Percentiles rank a stretch among this genome's conserved stretches.
phyloP scores from a whole-genome alignment of 2,888 invertebrate species.

The Lycia hirtaria region DNA sequence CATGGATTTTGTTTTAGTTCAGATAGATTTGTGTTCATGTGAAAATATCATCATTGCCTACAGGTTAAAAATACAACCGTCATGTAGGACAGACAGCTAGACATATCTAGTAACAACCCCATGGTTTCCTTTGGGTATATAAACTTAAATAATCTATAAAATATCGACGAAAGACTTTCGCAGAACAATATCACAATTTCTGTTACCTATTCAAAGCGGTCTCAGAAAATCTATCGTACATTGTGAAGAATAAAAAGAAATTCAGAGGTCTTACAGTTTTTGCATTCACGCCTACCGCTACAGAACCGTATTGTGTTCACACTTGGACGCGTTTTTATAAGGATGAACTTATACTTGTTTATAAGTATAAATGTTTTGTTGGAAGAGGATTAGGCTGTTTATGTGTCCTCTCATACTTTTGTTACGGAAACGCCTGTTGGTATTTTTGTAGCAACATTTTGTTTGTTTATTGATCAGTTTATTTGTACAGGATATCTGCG shows the following conservation, averaged over 20 bases:
- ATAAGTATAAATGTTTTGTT: slow-evolving; percentile 1
- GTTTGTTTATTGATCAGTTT: not conserved
- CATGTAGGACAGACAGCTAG: too few species aligned
- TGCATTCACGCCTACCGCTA: not conserved
- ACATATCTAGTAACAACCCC: too few species aligned
- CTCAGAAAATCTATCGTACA: not conserved
- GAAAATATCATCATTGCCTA: too few species aligned
- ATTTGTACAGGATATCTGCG: not conserved
- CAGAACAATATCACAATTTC: not conserved
- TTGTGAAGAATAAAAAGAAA: not conserved
- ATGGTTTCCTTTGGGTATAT: too few species aligned
- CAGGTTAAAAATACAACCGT: too few species aligned
- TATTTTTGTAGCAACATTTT: not conserved
- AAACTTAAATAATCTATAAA: too few species aligned
- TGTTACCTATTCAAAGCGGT: not conserved
- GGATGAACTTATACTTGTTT: slow-evolving; percentile 4
- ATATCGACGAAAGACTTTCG: too few species aligned
- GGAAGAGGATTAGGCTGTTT: not conserved
- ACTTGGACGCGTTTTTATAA: not conserved
- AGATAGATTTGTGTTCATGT: too few species aligned
- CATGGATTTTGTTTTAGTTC: too few species aligned
- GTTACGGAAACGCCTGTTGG: not conserved
- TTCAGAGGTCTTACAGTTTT: not conserved
- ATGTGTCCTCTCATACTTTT: not conserved
- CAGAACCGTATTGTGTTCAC: not conserved